phyloP scores from a whole-genome alignment of 2,113 vertebrate genomes.

The Carettochelys insculpta region DNA sequence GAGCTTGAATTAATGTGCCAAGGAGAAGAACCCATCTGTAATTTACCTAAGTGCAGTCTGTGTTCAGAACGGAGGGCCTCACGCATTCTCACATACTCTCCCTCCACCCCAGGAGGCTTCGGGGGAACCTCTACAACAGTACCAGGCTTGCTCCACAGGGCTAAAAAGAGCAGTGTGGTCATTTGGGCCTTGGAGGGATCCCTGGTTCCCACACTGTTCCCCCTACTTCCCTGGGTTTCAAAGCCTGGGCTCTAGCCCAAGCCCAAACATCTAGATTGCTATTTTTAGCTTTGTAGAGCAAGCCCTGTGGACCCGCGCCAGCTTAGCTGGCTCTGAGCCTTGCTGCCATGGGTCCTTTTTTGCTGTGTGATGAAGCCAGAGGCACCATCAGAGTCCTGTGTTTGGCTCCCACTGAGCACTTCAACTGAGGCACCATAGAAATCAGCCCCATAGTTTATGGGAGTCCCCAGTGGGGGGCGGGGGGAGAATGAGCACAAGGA shows the following conservation, averaged over 20 bases:
- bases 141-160: background rate
- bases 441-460: background rate
- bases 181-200: background rate
- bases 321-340: background rate
- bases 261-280: background rate
- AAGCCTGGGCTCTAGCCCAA: background rate
- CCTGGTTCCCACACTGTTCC: background rate
- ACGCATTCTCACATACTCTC: background rate
- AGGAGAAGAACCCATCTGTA: rapidly evolving
- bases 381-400: background rate
- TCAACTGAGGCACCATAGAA: background rate
- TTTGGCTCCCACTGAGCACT: background rate
- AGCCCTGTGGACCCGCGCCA: background rate
- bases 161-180: background rate
- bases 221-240: background rate
- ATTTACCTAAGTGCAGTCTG: background rate
- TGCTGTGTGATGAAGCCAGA: background rate
- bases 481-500: too few species aligned
- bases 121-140: background rate
- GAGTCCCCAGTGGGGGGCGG: background rate
- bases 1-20: background rate
- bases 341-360: background rate
- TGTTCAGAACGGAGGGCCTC: background rate
- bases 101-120: background rate
- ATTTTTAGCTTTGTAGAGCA: background rate